Percentiles rank a stretch among this genome's conserved stretches.
Conservation (phyloP, 2,797 vertebrate species). For the Gallinago stenura region DNA sequence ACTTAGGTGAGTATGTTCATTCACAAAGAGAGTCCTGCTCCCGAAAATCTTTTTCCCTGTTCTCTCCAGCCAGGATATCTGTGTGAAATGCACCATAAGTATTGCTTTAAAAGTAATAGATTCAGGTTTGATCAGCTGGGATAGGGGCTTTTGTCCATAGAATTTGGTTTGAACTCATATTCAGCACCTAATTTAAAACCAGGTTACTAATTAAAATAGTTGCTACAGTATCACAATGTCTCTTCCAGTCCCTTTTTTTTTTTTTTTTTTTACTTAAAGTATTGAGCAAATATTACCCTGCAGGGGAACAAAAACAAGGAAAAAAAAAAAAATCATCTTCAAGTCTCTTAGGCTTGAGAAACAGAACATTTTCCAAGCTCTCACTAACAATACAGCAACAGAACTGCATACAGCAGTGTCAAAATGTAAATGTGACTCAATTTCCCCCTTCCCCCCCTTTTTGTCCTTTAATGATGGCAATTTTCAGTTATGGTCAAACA, state of each 20-base stretch:
- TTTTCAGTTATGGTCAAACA: constrained; percentile 23
- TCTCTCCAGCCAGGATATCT: neutral
- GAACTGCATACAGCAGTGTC: neutral
- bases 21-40: neutral
- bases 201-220: neutral
- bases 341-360: neutral
- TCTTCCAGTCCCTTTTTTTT: neutral
- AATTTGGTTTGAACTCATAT: neutral
- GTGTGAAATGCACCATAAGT: neutral
- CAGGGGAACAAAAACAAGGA: neutral
- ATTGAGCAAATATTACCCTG: neutral
- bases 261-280: neutral
- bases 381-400: neutral
- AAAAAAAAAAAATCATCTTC: neutral
- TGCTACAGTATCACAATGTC: neutral
- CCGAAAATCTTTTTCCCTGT: neutral
- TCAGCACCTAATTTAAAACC: neutral
- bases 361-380: neutral
- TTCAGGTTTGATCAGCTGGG: neutral
- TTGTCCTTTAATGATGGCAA: constrained; percentile 6
- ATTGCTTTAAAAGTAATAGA: neutral
- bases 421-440: constrained; percentile 29
- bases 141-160: neutral
- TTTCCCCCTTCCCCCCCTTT: neutral
- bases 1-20: neutral